Evolutionary conservation across 2,888 invertebrate genomes (phyloP).

Genomic region (Galerucella nymphaeae): DNA sequence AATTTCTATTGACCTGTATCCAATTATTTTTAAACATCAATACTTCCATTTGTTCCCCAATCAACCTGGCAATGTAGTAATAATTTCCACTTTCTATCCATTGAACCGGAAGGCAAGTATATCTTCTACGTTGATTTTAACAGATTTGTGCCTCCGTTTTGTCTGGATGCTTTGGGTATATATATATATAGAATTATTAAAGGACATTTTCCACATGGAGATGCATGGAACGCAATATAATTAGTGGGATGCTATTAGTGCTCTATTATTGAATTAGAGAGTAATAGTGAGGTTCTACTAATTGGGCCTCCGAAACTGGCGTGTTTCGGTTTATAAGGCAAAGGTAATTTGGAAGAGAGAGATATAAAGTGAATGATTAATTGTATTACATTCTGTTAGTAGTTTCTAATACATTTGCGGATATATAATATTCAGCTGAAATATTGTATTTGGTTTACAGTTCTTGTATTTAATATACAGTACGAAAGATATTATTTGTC

Average conservation of each 20-base stretch:
- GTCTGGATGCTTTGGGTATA: background rate
- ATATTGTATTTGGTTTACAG: background rate
- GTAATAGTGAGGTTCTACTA: slow-evolving; percentile 22
- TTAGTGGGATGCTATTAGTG: slow-evolving; percentile 29
- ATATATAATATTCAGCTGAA: background rate
- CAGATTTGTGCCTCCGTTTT: background rate
- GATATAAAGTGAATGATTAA: slow-evolving; percentile 6
- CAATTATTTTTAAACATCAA: too few species aligned
- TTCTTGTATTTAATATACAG: too few species aligned
- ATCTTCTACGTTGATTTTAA: background rate
- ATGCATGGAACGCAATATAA: slow-evolving; percentile 25
- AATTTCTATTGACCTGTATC: too few species aligned
- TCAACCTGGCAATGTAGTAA: background rate
- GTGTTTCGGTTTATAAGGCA: slow-evolving; percentile 16
- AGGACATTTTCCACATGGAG: slow-evolving; percentile 27
- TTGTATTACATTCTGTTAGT: background rate
- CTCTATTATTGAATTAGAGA: slow-evolving; percentile 31
- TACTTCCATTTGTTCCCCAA: too few species aligned
- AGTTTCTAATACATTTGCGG: background rate
- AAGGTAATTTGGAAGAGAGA: background rate
- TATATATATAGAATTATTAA: slow-evolving; percentile 22
- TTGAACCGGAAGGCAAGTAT: background rate
- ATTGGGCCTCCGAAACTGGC: slow-evolving; percentile 21
- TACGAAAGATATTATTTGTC: too few species aligned
- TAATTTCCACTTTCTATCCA: background rate